Base-by-base conservation (phyloP, 1,140 invertebrate genomes). In the Drosophila repleta region DNA sequence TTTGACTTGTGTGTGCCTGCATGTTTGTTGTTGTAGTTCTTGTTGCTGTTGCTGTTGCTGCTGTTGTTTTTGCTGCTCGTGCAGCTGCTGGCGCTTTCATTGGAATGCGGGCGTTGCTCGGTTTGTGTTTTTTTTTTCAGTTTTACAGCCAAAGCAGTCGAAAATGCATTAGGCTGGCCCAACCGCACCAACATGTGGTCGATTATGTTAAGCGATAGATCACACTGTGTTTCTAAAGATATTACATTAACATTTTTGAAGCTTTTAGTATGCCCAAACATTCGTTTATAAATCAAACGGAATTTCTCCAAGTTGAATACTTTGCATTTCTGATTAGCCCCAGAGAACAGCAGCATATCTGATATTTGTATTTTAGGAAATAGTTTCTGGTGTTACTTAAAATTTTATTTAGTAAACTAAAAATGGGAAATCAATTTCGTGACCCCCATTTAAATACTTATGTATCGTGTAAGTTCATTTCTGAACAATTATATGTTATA, bases 1-100 rank as follows among this genome's bases (percentile, higher is more conserved):
- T 85, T 85, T 85, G 81, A 85, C 81, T 85, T 85, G 81, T 85
- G 76, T 84, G 82, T 75, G 81, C 76, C 69, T 87, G 82, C 78
- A 69, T 73, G 71, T 60, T 53, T 61, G 49, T 43, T 57, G 55
- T 75, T 67, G 53, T 17, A 57, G 41, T 60, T 63, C 56, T 7
- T 58, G 20, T 10, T 58, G 17, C 26, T 56, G 51, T 64, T 72
- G 58, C 17, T 58, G 69, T 37, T 57, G 73, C 17, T 72, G 73
- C 7, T 58, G 48, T 20, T 51, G 49, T 15, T 49, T 62, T 43
- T 71, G 55, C 76, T 82, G 39, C 62, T 77, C 75, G 66, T 76
- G 80, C 81, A 73, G 80, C 80, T 84, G 79, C 76, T 68, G 82
- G 82, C 82, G 82, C 82, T 87, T 85, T 87, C 82, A 68, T 87